These are phyloP conservation scores for Labroides dimidiatus DNA, from an alignment of 2,797 vertebrate genomes.

Conservation along the genomic window DNA sequence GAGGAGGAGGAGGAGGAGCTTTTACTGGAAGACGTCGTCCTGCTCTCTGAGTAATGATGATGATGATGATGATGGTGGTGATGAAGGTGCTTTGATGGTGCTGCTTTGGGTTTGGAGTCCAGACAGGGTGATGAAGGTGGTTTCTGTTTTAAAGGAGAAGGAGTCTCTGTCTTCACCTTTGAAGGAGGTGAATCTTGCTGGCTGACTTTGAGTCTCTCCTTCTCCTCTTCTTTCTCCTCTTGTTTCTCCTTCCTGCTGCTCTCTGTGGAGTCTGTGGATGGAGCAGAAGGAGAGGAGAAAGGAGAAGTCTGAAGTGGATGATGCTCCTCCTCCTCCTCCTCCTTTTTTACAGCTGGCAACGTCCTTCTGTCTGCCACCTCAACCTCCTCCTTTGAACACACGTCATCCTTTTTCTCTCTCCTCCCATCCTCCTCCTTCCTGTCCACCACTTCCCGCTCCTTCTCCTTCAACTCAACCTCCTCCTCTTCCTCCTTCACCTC, in stretches of 20 bases:
- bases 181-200: conserved; percentile 61
- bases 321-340: conserved; percentile 13
- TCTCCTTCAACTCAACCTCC: conserved; percentile 16
- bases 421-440: conserved; percentile 21
- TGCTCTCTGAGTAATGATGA: conserved; percentile 41
- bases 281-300: conserved; percentile 8
- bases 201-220: conserved; percentile 60
- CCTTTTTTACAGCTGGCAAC: conserved; percentile 24
- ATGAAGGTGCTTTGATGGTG: conserved; percentile 54
- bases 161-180: conserved; percentile 82
- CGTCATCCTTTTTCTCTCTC: conserved; percentile 31
- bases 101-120: conserved; percentile 79
- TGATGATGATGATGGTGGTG: conserved; percentile 38
- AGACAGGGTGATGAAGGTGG: conserved; percentile 67
- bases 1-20: conserved; percentile 46
- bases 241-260: conserved; percentile 5
- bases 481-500: conserved; percentile 33
- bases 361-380: conserved; percentile 39
- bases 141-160: conserved; percentile 74
- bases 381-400: conserved; percentile 47
- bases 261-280: background rate
- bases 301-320: conserved; percentile 9
- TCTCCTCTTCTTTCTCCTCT: conserved; percentile 23
- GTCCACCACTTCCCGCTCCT: conserved; percentile 11
- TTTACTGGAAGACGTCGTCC: conserved; percentile 48